Evolutionary conservation across 2,113 vertebrate species (phyloP), one percentile per base, ranked within the genome.

Genomic region (Otocyon megalotis): DNA sequence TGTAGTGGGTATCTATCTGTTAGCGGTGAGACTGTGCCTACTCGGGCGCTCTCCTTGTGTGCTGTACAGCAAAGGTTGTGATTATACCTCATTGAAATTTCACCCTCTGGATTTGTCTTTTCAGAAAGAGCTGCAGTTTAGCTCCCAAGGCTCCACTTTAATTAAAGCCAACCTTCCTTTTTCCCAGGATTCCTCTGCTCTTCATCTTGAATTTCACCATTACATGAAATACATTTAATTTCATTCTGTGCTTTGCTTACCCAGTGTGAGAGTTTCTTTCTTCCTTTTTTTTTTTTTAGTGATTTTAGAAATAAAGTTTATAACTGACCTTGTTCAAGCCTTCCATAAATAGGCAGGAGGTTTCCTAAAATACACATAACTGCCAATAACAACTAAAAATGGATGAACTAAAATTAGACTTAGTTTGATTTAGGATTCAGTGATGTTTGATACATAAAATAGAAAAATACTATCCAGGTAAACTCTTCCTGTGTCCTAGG

Each of bases 141-240:
- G 84, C 74, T 96, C 63, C 80, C 81, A 96, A 92, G 90, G 53
- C 76, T 96, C 80, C 90, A 53, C 96, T 96, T 96, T 96, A 96
- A 96, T 96, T 94, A 92, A 96, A 97, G 95, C 76, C 77, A 88
- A 74, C 8, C 60, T 96, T 85, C 17, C 76, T 90, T 95, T 90
- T 60, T 92, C 80, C 43, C 48, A 95, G 69, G 28, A 35, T 54
- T 43, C 32, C 37, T 85, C 43, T 58, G n/a, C 9, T 67, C 80
- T 97, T 92, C 37, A 30, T 92, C 84, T 82, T 85, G n/a, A 28
- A 69, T 24, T 92, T 96, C 54, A 74, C 58, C 60, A 67, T 87
- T 85, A n/a, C 56, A 74, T 58, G 37, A 62, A 94, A 88, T 43
- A 30, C 24, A 12, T 88, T 97, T 85, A 85, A 58, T 97, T 94